Percentiles rank a stretch among this genome's conserved stretches.
Evolutionary conservation across 64 coral and sea anemone species (phyloP).

Genomic region (Pocillopora damicornis): DNA sequence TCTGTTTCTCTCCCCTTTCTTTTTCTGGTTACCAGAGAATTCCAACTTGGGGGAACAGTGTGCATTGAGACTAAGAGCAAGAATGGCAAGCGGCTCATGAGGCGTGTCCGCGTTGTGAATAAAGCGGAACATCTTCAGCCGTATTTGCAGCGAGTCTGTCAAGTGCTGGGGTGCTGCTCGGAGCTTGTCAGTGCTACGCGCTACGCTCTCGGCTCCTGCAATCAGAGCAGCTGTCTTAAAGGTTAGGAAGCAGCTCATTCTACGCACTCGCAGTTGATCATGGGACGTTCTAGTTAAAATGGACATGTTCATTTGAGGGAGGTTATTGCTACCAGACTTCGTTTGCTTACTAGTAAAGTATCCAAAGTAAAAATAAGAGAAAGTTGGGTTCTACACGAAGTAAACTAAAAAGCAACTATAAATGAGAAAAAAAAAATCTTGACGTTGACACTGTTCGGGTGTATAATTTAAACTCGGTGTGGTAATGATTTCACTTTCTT

Average conservation of each 20-base stretch:
- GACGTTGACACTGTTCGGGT: too few relatives aligned
- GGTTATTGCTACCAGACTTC: too few relatives aligned
- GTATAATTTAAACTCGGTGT: too few relatives aligned
- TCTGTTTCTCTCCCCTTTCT: background rate
- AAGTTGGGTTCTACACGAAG: too few relatives aligned
- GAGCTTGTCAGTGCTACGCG: constrained; percentile 78
- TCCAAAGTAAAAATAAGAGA: too few relatives aligned
- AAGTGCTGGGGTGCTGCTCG: constrained; percentile 82
- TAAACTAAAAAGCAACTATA: too few relatives aligned
- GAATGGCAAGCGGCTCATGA: constrained; percentile 91
- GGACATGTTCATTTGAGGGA: too few relatives aligned
- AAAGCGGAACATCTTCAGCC: constrained; percentile 83
- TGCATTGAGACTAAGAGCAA: constrained; percentile 98
- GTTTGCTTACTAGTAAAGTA: too few relatives aligned
- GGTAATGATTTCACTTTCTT: too few relatives aligned
- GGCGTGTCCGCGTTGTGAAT: constrained; percentile 87
- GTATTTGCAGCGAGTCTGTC: constrained; percentile 86
- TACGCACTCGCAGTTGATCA: background rate
- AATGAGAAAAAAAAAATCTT: too few relatives aligned
- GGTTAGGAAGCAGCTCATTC: constrained; percentile 26
- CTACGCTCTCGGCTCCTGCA: constrained; percentile 82
- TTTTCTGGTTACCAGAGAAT: constrained; percentile 37
- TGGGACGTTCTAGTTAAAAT: background rate
- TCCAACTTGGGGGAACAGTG: constrained; percentile 89
- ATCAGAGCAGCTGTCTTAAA: constrained; percentile 66